A percentile compares a stretch with the other conserved stretches of the same genome.
Conservation (phyloP, 2,113 vertebrate genomes). For the Strigops habroptila region DNA sequence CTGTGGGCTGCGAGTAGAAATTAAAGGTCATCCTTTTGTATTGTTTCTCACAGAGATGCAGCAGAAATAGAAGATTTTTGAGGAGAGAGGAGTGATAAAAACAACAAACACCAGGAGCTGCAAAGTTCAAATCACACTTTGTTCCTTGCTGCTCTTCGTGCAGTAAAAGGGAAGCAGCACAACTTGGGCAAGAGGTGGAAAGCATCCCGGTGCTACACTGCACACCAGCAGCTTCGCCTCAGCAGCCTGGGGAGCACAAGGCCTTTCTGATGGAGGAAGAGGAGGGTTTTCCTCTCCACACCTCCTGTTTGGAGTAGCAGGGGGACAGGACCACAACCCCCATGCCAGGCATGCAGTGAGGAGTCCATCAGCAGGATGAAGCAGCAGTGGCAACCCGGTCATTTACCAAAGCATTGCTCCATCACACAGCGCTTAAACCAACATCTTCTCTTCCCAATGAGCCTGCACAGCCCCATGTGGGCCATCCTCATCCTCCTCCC, state of each 20-base stretch:
- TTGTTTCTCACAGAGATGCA: not conserved
- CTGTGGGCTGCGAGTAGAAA: not conserved
- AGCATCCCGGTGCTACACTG: rapidly evolving
- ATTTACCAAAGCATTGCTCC: not conserved
- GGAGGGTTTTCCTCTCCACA: not conserved
- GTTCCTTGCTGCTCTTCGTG: not conserved
- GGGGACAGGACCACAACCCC: not conserved
- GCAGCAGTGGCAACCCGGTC: not conserved
- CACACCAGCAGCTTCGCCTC: not conserved
- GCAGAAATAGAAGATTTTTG: not conserved
- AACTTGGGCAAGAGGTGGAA: not conserved
- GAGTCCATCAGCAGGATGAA: not conserved
- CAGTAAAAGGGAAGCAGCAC: not conserved
- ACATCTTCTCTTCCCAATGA: rapidly evolving
- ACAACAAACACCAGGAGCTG: not conserved
- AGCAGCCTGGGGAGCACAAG: not conserved
- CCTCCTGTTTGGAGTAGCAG: not conserved
- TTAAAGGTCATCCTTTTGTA: constrained; percentile 5
- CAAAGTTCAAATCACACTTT: not conserved
- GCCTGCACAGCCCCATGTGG: not conserved
- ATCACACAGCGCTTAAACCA: rapidly evolving
- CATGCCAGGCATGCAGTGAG: rapidly evolving
- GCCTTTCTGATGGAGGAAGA: not conserved
- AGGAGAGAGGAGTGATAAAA: not conserved
- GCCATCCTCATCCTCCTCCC: not conserved